Conservation (phyloP, 2,113 vertebrate species). For the Girardinichthys multiradiatus region DNA sequence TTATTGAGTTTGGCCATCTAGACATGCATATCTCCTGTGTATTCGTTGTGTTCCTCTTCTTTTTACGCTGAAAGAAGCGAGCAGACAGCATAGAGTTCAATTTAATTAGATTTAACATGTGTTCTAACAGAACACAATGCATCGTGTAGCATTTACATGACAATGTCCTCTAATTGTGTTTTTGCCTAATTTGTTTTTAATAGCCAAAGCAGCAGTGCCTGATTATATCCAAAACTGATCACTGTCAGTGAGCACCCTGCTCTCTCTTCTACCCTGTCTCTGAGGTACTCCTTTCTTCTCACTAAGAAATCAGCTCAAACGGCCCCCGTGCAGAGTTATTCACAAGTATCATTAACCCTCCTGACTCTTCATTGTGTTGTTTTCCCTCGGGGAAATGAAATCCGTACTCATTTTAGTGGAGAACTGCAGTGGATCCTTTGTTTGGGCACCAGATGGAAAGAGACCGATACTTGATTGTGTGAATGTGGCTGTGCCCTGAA, state of each 20-base stretch:
- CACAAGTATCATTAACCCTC: conserved; percentile 85
- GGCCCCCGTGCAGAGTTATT: conserved; percentile 81
- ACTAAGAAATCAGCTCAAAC: conserved; percentile 76
- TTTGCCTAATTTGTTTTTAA: conserved; percentile 81
- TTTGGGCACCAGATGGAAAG: conserved; percentile 61
- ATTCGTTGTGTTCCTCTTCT: conserved; percentile 10
- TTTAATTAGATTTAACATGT: conserved; percentile 76
- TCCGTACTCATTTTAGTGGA: conserved; percentile 64
- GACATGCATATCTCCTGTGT: conserved; percentile 32
- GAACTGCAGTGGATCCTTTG: conserved; percentile 77
- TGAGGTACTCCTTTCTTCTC: background rate
- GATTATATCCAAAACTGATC: conserved; percentile 82
- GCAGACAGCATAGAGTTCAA: conserved; percentile 55
- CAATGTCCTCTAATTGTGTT: conserved; percentile 74
- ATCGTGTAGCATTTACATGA: conserved; percentile 71
- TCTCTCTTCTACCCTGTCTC: background rate
- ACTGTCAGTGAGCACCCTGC: conserved; percentile 60
- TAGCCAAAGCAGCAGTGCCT: conserved; percentile 77
- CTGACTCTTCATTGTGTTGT: conserved; percentile 79
- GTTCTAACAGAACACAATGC: conserved; percentile 69
- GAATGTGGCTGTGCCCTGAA: conserved; percentile 47
- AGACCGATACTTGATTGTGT: conserved; percentile 72
- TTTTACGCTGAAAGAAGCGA: conserved; percentile 41
- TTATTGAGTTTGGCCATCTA: conserved; percentile 16
- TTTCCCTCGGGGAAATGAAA: conserved; percentile 81